These are phyloP conservation scores for Nothoprocta pentlandii DNA, from an alignment of 2,113 vertebrate species.

Conservation along the genomic window DNA sequence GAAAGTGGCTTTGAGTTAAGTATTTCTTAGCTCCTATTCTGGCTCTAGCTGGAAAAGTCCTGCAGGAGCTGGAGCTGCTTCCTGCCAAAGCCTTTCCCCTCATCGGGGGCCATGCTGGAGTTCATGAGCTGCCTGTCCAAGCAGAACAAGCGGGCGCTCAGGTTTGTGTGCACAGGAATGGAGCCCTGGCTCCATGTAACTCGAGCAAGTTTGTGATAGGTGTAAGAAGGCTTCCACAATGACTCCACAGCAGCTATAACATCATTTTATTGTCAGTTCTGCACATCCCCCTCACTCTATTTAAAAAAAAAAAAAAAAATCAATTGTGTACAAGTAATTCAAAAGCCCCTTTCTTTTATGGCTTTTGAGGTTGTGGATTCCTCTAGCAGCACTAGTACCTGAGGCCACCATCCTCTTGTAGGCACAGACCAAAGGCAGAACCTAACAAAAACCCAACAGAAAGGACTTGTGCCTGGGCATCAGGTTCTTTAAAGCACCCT, in stretches of 20 bases:
- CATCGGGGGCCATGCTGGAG: too few species aligned
- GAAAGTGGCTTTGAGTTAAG: not conserved
- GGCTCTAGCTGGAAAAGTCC: not conserved
- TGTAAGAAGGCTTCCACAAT: not conserved
- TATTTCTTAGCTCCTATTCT: not conserved
- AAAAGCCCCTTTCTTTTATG: not conserved
- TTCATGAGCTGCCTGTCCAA: not conserved
- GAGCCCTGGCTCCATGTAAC: not conserved
- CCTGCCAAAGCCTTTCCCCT: not conserved
- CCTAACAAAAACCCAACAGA: not conserved
- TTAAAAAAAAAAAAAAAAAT: slow-evolving; percentile 12
- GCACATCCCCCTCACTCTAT: not conserved
- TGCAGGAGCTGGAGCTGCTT: not conserved
- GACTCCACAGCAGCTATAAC: not conserved
- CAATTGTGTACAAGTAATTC: not conserved
- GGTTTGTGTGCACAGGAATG: not conserved
- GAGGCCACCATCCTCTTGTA: not conserved
- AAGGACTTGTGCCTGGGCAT: not conserved
- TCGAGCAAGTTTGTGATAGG: not conserved
- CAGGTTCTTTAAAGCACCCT: not conserved
- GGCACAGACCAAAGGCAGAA: slow-evolving; percentile 20
- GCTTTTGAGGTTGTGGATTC: not conserved
- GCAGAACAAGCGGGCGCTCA: not conserved
- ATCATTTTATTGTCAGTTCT: slow-evolving; percentile 67
- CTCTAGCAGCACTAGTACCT: not conserved